Evolutionary conservation across 2,888 invertebrate species (phyloP).

Genomic region (Nycteola revayana): DNA sequence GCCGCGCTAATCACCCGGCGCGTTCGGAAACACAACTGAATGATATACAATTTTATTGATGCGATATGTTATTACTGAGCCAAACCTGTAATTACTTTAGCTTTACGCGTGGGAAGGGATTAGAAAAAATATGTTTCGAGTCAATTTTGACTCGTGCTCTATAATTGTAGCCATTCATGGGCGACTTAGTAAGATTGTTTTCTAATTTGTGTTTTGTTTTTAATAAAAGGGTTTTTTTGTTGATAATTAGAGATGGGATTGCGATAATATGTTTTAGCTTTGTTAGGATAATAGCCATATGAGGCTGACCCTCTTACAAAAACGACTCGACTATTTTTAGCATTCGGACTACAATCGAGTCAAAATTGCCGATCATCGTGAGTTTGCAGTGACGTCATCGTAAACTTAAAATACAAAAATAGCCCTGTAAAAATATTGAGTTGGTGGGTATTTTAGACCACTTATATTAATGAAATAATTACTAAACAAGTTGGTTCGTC

Average conservation of each 20-base stretch:
- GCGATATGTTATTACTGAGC: slow-evolving; percentile 78
- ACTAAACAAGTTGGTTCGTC: slow-evolving; percentile 23
- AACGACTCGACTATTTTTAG: too few species aligned
- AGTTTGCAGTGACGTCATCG: too few species aligned
- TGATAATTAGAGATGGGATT: slow-evolving; percentile 24
- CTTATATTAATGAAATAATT: slow-evolving; percentile 32
- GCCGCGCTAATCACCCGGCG: slow-evolving; percentile 76
- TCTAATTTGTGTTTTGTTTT: slow-evolving; percentile 46
- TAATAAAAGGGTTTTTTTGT: slow-evolving; percentile 29
- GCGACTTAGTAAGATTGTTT: slow-evolving; percentile 54
- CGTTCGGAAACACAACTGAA: slow-evolving; percentile 70
- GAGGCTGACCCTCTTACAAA: too few species aligned
- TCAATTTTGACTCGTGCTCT: slow-evolving; percentile 72
- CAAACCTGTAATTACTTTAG: slow-evolving; percentile 76
- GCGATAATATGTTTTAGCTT: slow-evolving; percentile 21
- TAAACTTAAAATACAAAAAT: neutral
- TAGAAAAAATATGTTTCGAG: slow-evolving; percentile 69
- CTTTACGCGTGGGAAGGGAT: slow-evolving; percentile 78
- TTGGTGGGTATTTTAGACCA: neutral
- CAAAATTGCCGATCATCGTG: too few species aligned
- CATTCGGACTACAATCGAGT: too few species aligned
- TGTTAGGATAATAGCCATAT: neutral
- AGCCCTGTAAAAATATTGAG: neutral
- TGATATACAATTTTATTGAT: slow-evolving; percentile 81
- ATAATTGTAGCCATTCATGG: slow-evolving; percentile 69